A percentile compares a stretch with the other conserved stretches of the same genome.
phyloP scores from a whole-genome alignment of 1,140 invertebrate species.

The Eumaeus atala region DNA sequence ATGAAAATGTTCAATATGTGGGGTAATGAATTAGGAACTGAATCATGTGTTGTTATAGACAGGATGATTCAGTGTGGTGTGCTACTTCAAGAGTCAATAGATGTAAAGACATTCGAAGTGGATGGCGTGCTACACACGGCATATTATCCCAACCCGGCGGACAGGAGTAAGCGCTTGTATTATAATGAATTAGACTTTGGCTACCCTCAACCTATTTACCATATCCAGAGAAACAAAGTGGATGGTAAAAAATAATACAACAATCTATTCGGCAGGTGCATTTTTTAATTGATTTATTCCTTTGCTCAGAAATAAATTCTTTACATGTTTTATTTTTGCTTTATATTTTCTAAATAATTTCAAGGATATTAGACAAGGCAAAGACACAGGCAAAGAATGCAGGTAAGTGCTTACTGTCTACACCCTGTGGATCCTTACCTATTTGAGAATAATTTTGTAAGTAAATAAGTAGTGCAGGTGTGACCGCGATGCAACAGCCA shows the following conservation, averaged over 20 bases:
- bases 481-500: too few species aligned
- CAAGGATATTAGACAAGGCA: too few species aligned
- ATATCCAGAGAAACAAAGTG: neutral
- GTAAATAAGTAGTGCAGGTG: too few species aligned
- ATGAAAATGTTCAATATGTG: slow-evolving; percentile 73
- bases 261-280: too few species aligned
- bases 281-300: slow-evolving; percentile 4
- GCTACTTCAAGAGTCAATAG: slow-evolving; percentile 71
- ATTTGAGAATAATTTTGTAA: too few species aligned
- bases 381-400: too few species aligned
- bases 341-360: too few species aligned
- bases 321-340: too few species aligned
- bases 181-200: slow-evolving; percentile 54
- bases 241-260: neutral
- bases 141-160: slow-evolving; percentile 63
- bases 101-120: slow-evolving; percentile 73
- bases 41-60: slow-evolving; percentile 59
- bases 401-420: too few species aligned
- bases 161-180: slow-evolving; percentile 56
- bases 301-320: neutral
- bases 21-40: slow-evolving; percentile 70
- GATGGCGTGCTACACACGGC: slow-evolving; percentile 69
- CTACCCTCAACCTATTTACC: slow-evolving; percentile 20
- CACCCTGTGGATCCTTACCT: too few species aligned
- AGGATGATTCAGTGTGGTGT: slow-evolving; percentile 71